These are phyloP conservation scores for Panorpa germanica DNA, from an alignment of 2,888 invertebrate genomes.

Conservation along the genomic window DNA sequence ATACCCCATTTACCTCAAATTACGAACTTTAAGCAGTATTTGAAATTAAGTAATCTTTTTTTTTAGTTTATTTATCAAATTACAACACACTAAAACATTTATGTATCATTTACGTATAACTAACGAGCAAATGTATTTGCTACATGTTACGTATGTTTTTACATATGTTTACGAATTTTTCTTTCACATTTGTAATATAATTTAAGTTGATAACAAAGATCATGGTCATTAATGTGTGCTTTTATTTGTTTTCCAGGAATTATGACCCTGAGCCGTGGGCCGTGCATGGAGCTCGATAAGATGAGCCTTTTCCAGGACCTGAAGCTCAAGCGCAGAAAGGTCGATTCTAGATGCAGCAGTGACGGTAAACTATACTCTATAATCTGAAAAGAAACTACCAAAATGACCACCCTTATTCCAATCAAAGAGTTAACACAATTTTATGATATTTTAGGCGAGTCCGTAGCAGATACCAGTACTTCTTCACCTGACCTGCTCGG, in stretches of 20 bases:
- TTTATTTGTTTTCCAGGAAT: constrained; percentile 46
- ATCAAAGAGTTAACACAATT: background rate
- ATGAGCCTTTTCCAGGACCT: constrained; percentile 98
- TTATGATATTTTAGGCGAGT: constrained; percentile 45
- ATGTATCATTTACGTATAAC: no score
- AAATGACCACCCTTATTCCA: constrained; percentile 7
- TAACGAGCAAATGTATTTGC: no score
- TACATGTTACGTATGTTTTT: no score
- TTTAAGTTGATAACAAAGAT: no score
- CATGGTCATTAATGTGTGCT: no score
- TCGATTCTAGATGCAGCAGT: constrained; percentile 90
- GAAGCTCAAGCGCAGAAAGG: constrained; percentile 94
- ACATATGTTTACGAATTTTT: no score
- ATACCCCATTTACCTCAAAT: no score
- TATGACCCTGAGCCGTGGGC: constrained; percentile 95
- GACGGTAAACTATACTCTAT: constrained; percentile 54
- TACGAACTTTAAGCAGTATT: no score
- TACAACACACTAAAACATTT: no score
- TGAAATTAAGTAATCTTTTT: no score
- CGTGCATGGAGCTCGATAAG: constrained; percentile 88
- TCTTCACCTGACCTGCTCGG: constrained; percentile 75
- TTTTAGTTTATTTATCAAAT: no score
- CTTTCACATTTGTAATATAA: no score
- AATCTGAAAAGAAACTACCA: background rate
- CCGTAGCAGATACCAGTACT: constrained; percentile 83